Conservation (phyloP, 2,888 invertebrate species). For the Venustoraphidia nigricollis region DNA sequence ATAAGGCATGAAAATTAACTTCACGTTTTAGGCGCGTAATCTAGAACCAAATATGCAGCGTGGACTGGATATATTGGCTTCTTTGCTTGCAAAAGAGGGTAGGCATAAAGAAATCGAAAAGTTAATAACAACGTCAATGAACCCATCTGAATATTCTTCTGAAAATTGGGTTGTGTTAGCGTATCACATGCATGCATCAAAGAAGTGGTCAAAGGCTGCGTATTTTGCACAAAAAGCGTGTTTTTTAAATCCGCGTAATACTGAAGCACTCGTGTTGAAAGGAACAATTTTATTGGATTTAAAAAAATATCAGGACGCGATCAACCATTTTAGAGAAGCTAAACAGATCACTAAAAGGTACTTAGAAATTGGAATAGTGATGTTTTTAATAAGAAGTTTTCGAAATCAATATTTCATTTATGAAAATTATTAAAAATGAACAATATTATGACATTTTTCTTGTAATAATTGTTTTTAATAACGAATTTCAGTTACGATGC, state of each 20-base stretch:
- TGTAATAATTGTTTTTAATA: not conserved
- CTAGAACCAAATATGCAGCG: conserved; percentile 36
- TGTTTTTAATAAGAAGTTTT: no score
- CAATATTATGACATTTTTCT: no score
- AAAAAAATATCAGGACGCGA: conserved; percentile 49
- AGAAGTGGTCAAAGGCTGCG: conserved; percentile 50
- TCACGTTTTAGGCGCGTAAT: conserved; percentile 29
- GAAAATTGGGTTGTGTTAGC: conserved; percentile 67
- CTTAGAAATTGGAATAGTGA: no score
- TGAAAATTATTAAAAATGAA: no score
- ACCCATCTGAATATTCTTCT: conserved; percentile 32
- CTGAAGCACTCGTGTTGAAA: conserved; percentile 59
- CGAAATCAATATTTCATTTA: no score
- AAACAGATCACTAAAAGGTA: conserved; percentile 35
- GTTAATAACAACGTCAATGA: conserved; percentile 29
- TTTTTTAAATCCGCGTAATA: conserved; percentile 42
- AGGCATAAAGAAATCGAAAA: conserved; percentile 44
- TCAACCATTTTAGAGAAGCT: conserved; percentile 50
- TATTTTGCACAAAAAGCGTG: conserved; percentile 62
- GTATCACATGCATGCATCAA: conserved; percentile 46
- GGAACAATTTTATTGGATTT: conserved; percentile 50
- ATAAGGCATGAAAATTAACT: conserved; percentile 7
- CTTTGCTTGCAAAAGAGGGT: conserved; percentile 41
- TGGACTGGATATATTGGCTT: conserved; percentile 49
- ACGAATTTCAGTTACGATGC: conserved; percentile 46